phyloP scores from a whole-genome alignment of 2,797 vertebrate genomes.

The Ateles fusciceps region DNA sequence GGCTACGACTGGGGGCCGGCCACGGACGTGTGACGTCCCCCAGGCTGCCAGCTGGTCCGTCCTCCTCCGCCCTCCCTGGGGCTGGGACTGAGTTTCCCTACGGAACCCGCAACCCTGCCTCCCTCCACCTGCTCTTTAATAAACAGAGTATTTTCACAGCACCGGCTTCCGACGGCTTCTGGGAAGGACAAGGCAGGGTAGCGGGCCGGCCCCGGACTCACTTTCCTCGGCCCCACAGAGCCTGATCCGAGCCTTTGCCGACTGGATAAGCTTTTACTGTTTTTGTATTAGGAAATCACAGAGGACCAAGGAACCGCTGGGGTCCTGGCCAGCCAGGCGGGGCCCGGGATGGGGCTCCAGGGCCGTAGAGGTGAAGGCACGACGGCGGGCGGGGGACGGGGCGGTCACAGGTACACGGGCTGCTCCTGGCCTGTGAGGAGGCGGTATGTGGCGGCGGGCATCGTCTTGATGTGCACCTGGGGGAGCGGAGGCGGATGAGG shows the following conservation, averaged over 20 bases:
- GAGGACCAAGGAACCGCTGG: neutral
- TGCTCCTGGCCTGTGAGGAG: constrained; percentile 96
- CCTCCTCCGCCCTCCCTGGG: neutral
- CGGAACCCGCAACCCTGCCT: neutral
- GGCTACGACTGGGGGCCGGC: constrained; percentile 95
- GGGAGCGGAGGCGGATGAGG: neutral
- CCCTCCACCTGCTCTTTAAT: neutral
- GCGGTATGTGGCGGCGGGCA: constrained; percentile 97
- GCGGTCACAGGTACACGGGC: constrained; percentile 91
- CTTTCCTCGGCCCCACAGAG: neutral
- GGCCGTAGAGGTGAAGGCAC: constrained; percentile 21
- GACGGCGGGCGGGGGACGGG: accelerated
- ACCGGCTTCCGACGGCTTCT: neutral
- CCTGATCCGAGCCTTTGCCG: accelerated
- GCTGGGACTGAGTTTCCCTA: neutral
- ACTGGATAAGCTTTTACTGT: constrained; percentile 37
- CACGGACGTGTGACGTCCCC: constrained; percentile 90
- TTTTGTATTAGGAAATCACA: neutral
- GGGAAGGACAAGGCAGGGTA: neutral
- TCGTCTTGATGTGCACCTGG: constrained; percentile 98
- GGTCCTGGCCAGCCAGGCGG: neutral
- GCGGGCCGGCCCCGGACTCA: neutral
- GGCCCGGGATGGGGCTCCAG: accelerated
- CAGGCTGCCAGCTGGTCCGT: accelerated
- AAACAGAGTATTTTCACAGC: constrained; percentile 36